Base-by-base conservation (phyloP, 2,888 invertebrate species). In the Caenorhabditis parvicauda region DNA sequence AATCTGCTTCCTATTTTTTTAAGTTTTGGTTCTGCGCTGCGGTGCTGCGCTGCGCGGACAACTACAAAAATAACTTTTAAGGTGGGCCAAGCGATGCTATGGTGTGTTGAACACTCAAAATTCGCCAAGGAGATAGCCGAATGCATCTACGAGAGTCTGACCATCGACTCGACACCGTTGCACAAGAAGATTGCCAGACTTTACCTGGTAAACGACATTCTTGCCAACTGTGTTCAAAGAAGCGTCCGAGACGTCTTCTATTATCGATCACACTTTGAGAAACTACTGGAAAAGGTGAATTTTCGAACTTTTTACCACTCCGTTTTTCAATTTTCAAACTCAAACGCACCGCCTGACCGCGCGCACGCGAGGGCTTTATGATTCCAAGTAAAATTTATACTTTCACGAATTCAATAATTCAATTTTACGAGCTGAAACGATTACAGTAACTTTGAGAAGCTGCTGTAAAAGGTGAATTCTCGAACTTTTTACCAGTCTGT, bases 31-130 rank as follows among this genome's bases (percentile, higher is more conserved):
- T 32, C 14, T 32, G 35, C 35, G 9, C 14, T n/a, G 35, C 12
- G 35, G n/a, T n/a, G 35, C 35, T 14, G n/a, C 35, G 35, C 35
- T 32, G 14, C 35, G 9, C 12, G 14, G 35, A 12, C 35, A n/a
- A n/a, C n/a, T n/a, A n/a, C n/a, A 19, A n/a, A n/a, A 39, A 39
- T 21, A 5, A 5, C 1, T 38, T 58, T 63, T 59, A 88, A 88
- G 82, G 88, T 98, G 58, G 94, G 90, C 6, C 94, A 93, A 82
- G 90, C 90, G 17, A 99, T 99, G 98, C 90, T 96, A 49, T 99
- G 94, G 87, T 98, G 96, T 83, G 89, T 99, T 63, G 94, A 96
- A 82, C 95, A 98, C 84, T 92, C 94, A 22, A 95, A 95, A 83
- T 92, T 93, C 27, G 94, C 95, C 2, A 91, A 90, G 80, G 96